Evolutionary conservation across 2,888 invertebrate genomes (phyloP), one percentile per base, ranked within the genome.

Genomic region (Andrena bucephala): DNA sequence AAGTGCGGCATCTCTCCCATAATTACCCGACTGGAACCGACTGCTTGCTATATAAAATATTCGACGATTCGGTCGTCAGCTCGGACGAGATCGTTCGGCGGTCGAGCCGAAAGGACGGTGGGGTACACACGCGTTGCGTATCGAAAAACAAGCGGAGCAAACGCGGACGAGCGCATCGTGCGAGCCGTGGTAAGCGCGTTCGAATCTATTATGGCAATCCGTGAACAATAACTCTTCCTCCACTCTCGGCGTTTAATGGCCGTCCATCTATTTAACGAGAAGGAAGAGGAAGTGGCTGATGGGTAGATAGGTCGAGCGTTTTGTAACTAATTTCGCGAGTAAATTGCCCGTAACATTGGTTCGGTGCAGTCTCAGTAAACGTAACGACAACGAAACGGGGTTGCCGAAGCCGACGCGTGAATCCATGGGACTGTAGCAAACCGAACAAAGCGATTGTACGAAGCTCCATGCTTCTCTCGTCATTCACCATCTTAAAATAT

Each of bases 311-410:
- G 92, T 92, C 92, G 92, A 92, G 89, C 92, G 91, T 94, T 94
- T 94, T 93, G 94, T 92, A 93, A 92, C 93, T 93, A 93, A 94
- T 94, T 94, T 94, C 89, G 91, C 88, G 93, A 93, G 93, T 94
- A 94, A 94, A 94, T 94, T 94, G 94, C 90, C 93, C 94, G 94
- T 92, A 93, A 94, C 94, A 94, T 94, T 93, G 91, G 92, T 91
- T 92, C 89, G 91, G 91, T 91, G 90, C 89, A 90, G 89, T 90
- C 88, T 85, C 73, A 71, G 81, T 84, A 87, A 85, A 88, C 77
- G 67, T 81, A 89, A 81, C 85, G 85, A 81, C 70, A 52, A 70
- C 76, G 78, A 74, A 85, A 77, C 78, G 78, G 80, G 74, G 82
- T 77, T 66, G 70, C 65, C n/a, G 36, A 29, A 69, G 67, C 82